Evolutionary conservation across 2,113 vertebrate species (phyloP).

Genomic region (Sigmodon hispidus): DNA sequence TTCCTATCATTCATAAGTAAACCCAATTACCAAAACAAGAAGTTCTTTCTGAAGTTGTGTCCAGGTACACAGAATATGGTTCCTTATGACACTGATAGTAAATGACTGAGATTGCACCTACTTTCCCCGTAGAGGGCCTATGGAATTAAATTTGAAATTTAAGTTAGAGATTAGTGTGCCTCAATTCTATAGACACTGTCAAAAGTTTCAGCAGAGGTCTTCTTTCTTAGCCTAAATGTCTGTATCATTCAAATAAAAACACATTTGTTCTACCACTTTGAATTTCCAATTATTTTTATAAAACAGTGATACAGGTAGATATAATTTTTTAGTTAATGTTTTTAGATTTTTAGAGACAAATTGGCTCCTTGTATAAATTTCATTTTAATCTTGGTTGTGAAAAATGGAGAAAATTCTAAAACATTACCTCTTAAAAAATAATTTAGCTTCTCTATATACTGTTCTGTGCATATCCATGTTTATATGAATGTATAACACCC

Average conservation of each 20-base stretch:
- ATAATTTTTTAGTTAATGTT: constrained; percentile 38
- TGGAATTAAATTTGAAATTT: constrained; percentile 55
- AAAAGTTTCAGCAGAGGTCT: not conserved
- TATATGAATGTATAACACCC: constrained; percentile 35
- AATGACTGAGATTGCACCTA: constrained; percentile 10
- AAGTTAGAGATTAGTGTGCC: not conserved
- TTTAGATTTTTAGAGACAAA: constrained; percentile 8
- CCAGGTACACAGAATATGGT: not conserved
- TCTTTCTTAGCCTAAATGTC: not conserved
- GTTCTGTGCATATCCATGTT: constrained; percentile 28
- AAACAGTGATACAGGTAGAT: not conserved
- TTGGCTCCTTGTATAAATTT: not conserved
- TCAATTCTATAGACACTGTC: not conserved
- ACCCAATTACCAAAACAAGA: not conserved
- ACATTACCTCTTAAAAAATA: not conserved
- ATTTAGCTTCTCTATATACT: not conserved
- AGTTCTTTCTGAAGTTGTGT: constrained; percentile 44
- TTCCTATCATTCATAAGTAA: constrained; percentile 13
- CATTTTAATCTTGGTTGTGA: constrained; percentile 17
- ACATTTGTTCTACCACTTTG: not conserved
- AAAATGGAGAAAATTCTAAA: not conserved
- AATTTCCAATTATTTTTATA: constrained; percentile 25
- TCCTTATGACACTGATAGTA: not conserved
- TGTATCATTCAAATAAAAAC: not conserved
- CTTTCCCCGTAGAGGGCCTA: not conserved